Percentiles rank a stretch among this genome's conserved stretches.
Evolutionary conservation across 2,113 vertebrate species (phyloP).

Genomic region (Lethenteron camtschaticum): DNA sequence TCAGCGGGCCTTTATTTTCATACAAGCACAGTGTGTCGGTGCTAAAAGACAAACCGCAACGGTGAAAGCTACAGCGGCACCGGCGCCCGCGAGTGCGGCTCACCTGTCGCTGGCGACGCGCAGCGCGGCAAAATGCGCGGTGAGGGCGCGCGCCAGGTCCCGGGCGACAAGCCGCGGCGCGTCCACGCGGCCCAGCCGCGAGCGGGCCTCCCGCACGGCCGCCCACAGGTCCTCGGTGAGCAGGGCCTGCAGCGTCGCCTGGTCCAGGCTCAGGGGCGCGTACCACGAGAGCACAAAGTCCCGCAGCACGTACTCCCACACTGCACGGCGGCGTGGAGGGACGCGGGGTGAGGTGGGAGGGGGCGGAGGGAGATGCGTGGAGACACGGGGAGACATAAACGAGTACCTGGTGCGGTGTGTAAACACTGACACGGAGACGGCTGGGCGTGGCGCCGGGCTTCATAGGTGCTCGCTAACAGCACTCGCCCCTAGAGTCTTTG

Average conservation of each 20-base stretch:
- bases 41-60: neutral
- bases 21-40: neutral
- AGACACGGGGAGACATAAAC: no score
- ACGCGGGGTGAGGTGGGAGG: no score
- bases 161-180: constrained; percentile 69
- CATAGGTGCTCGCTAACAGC: no score
- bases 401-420: no score
- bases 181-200: constrained; percentile 53
- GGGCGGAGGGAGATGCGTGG: no score
- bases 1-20: neutral
- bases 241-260: constrained; percentile 71
- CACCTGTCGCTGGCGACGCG: constrained; percentile 76
- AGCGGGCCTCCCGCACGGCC: constrained; percentile 48
- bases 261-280: constrained; percentile 49
- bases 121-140: constrained; percentile 80
- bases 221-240: constrained; percentile 90
- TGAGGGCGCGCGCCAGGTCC: constrained; percentile 56
- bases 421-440: no score
- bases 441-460: no score
- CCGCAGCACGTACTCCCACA: constrained; percentile 84
- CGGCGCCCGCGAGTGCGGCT: constrained; percentile 8
- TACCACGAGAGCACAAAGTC: constrained; percentile 95
- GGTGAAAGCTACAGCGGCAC: neutral
- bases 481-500: no score
- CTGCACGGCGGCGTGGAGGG: constrained; percentile 18